phyloP scores from a whole-genome alignment of 2,888 invertebrate species.

The Drosophila testacea region DNA sequence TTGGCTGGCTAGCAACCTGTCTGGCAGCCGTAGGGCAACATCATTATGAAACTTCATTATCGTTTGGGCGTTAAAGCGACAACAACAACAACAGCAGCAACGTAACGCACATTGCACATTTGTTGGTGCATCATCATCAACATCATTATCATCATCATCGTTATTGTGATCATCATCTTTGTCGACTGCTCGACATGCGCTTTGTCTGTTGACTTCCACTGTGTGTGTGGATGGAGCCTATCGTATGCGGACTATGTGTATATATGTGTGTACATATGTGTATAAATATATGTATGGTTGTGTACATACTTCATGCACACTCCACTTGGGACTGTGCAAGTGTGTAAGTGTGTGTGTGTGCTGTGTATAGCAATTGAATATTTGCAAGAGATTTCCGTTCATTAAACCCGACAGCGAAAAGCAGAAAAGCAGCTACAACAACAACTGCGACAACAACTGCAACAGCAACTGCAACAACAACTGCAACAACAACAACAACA shows the following conservation, averaged over 20 bases:
- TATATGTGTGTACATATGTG: slow-evolving; percentile 13
- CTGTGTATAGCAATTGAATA: slow-evolving; percentile 77
- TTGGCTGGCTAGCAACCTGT: slow-evolving; percentile 34
- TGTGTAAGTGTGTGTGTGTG: slow-evolving; percentile 43
- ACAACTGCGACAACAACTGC: slow-evolving; percentile 17
- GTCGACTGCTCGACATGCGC: slow-evolving; percentile 69
- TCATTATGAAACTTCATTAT: slow-evolving; percentile 68
- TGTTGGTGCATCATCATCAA: slow-evolving; percentile 31
- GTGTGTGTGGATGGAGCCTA: slow-evolving; percentile 46
- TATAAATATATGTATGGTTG: slow-evolving; percentile 4
- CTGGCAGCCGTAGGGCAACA: slow-evolving; percentile 68
- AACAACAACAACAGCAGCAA: too few relatives aligned
- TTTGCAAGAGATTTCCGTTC: slow-evolving; percentile 83
- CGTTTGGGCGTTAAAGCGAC: slow-evolving; percentile 7
- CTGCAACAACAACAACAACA: slow-evolving; percentile 10
- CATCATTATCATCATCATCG: slow-evolving; percentile 17
- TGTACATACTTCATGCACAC: slow-evolving; percentile 32
- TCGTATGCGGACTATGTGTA: slow-evolving; percentile 40
- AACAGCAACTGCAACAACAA: slow-evolving; percentile 15
- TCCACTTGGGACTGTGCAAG: slow-evolving; percentile 37
- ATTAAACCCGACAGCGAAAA: slow-evolving; percentile 82
- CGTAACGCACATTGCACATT: slow-evolving; percentile 55
- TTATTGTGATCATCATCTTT: slow-evolving; percentile 30
- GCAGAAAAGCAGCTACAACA: slow-evolving; percentile 52
- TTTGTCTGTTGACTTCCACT: slow-evolving; percentile 73